Evolutionary conservation across 1,140 invertebrate genomes (phyloP).

Genomic region (Pseudobourletiella spinata): DNA sequence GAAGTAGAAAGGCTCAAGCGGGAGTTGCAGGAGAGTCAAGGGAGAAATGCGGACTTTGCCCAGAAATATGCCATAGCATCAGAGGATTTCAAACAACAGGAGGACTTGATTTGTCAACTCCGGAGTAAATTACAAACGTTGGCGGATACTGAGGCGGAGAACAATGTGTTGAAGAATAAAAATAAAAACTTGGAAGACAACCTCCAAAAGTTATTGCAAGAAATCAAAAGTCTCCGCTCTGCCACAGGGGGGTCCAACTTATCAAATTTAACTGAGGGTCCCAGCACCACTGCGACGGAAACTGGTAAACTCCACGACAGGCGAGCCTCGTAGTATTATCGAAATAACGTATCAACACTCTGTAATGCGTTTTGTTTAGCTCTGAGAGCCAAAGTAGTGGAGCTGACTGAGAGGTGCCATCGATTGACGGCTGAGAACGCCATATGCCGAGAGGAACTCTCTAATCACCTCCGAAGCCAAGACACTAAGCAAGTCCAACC

Average conservation of each 20-base stretch:
- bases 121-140: background rate
- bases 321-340: too few relatives aligned
- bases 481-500: too few relatives aligned
- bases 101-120: slow-evolving; percentile 1
- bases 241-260: too few relatives aligned
- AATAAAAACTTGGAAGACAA: background rate
- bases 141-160: background rate
- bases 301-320: too few relatives aligned
- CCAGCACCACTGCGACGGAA: too few relatives aligned
- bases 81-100: slow-evolving; percentile 4
- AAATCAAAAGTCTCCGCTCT: background rate
- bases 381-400: background rate
- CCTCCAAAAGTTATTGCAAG: background rate
- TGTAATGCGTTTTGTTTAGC: too few relatives aligned
- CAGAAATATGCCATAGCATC: background rate
- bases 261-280: too few relatives aligned
- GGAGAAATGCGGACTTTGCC: background rate
- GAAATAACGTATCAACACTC: too few relatives aligned
- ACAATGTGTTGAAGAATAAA: background rate
- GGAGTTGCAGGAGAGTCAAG: background rate
- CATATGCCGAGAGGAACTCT: background rate
- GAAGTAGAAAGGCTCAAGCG: background rate
- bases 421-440: background rate
- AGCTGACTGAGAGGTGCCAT: background rate
- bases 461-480: background rate